Evolutionary conservation across 2,113 vertebrate genomes (phyloP).

Genomic region (Ellobius talpinus): DNA sequence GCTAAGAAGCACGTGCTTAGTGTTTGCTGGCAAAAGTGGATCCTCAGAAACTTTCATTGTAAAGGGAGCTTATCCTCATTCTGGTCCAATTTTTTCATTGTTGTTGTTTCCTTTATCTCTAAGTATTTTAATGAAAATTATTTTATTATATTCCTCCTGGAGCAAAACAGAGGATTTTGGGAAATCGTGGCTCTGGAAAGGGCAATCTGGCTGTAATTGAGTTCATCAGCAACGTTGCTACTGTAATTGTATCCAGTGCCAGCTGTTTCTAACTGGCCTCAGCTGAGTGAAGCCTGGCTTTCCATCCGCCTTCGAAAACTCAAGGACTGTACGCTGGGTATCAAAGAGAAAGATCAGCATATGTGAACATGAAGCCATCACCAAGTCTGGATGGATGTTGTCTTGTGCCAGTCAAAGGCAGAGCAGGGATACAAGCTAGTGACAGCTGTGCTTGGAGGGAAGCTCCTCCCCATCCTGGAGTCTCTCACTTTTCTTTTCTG

Average conservation of each 20-base stretch:
- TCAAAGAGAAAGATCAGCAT: constrained; percentile 94
- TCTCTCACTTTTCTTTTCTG: constrained; percentile 93
- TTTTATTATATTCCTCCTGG: constrained; percentile 66
- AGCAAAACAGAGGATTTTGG: constrained; percentile 93
- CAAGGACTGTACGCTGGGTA: constrained; percentile 90
- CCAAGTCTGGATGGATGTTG: constrained; percentile 91
- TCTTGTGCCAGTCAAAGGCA: constrained; percentile 89
- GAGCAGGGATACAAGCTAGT: constrained; percentile 95
- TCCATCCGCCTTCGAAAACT: constrained; percentile 92
- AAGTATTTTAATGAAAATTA: constrained; percentile 1
- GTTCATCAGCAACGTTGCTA: constrained; percentile 94
- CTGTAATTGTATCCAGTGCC: constrained; percentile 92
- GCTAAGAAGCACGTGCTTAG: not conserved
- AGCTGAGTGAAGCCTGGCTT: constrained; percentile 89
- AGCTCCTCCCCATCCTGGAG: constrained; percentile 89
- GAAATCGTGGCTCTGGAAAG: constrained; percentile 91
- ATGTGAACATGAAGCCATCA: constrained; percentile 92
- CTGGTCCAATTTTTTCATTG: not conserved
- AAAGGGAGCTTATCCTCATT: not conserved
- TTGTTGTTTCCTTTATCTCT: not conserved
- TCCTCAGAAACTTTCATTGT: not conserved
- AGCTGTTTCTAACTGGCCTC: constrained; percentile 92
- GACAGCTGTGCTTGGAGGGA: constrained; percentile 91
- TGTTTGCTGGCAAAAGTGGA: not conserved
- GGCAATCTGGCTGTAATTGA: constrained; percentile 93